These are phyloP conservation scores for Eumeta japonica DNA, from an alignment of 1,140 invertebrate species.

Conservation along the genomic window DNA sequence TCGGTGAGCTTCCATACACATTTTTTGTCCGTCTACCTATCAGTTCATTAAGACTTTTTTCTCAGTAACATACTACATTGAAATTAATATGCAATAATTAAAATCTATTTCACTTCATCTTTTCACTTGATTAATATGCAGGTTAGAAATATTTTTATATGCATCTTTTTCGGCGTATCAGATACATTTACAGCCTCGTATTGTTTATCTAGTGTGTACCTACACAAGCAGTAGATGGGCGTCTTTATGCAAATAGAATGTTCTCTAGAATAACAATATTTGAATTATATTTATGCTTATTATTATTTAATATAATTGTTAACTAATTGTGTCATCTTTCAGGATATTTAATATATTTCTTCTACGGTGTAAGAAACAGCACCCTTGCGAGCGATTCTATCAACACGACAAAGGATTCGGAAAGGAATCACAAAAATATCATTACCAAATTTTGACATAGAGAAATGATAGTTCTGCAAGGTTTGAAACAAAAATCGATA, in stretches of 20 bases:
- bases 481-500: no score
- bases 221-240: no score
- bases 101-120: no score
- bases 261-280: not conserved
- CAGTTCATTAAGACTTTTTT: not conserved
- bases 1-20: conserved; percentile 55
- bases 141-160: no score
- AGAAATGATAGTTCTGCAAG: no score
- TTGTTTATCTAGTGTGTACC: no score
- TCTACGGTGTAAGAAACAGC: conserved; percentile 59
- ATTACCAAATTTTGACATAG: conserved; percentile 41
- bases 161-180: no score
- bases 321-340: conserved; percentile 10
- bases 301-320: not conserved
- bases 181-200: no score
- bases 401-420: not conserved
- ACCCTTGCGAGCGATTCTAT: conserved; percentile 20
- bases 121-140: no score
- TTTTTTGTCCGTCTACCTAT: not conserved
- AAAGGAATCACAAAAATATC: conserved; percentile 19
- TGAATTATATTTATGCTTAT: not conserved
- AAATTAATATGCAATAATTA: no score
- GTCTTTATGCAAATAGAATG: not conserved
- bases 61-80: no score
- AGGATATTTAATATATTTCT: conserved; percentile 62